Evolutionary conservation across 2,888 invertebrate genomes (phyloP).

Genomic region (Brenthis hecate): DNA sequence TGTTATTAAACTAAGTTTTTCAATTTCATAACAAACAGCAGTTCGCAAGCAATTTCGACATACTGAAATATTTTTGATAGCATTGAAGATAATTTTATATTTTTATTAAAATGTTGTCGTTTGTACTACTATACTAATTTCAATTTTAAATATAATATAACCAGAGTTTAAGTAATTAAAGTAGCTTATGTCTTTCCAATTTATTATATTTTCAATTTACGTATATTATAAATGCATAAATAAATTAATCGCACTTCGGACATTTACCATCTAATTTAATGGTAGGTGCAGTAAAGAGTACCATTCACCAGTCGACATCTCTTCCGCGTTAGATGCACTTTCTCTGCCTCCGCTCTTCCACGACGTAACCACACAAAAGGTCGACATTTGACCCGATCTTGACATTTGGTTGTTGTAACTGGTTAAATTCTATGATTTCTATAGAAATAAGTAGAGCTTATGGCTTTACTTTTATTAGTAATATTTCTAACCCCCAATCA

Average conservation of each 20-base stretch:
- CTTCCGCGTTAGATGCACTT: slow-evolving; percentile 31
- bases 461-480: not conserved
- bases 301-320: slow-evolving; percentile 7
- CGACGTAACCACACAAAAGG: slow-evolving; percentile 24
- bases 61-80: no score
- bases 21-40: no score
- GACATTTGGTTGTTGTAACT: slow-evolving; percentile 17
- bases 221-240: slow-evolving; percentile 1
- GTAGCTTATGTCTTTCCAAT: not conserved
- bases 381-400: slow-evolving; percentile 31
- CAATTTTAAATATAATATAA: no score
- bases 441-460: not conserved
- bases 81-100: no score
- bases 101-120: no score
- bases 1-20: no score
- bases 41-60: no score
- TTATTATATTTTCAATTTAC: not conserved
- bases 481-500: no score
- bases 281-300: not conserved
- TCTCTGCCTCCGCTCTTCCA: slow-evolving; percentile 27
- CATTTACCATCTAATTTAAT: not conserved
- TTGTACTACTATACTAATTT: no score
- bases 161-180: no score
- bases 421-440: not conserved
- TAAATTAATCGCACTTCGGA: slow-evolving; percentile 2